These are phyloP conservation scores for Cavia aperea DNA, from an alignment of 2,113 vertebrate genomes.

Conservation along the genomic window DNA sequence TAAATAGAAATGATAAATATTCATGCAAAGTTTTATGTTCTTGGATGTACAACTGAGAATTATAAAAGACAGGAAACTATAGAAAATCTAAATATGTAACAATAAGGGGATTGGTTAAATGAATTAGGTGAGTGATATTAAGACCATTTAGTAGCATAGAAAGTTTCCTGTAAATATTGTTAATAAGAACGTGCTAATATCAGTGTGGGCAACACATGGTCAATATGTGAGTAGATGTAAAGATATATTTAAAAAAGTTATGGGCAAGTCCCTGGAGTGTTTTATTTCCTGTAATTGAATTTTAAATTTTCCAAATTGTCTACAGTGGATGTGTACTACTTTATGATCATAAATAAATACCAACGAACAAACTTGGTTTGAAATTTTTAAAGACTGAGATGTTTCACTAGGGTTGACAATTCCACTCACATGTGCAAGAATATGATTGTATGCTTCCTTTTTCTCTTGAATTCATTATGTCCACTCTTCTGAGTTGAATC, in stretches of 20 bases:
- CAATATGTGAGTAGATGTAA: not conserved
- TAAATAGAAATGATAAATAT: slow-evolving; percentile 13
- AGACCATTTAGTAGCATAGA: not conserved
- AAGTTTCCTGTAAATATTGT: not conserved
- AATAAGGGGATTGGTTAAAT: not conserved
- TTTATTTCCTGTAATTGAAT: not conserved
- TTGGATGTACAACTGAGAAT: not conserved
- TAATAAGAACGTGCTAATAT: not conserved
- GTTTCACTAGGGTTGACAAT: not conserved
- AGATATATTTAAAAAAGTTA: not conserved
- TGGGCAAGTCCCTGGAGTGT: not conserved
- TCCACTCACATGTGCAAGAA: not conserved
- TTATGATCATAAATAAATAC: not conserved
- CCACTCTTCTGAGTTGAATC: not conserved
- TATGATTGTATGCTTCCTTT: not conserved
- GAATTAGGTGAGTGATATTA: not conserved
- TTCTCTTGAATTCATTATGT: not conserved
- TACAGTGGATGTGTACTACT: not conserved
- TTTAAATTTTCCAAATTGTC: slow-evolving; percentile 5
- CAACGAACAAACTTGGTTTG: not conserved
- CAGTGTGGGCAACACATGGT: not conserved
- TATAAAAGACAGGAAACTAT: not conserved
- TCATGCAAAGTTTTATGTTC: not conserved
- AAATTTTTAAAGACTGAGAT: not conserved
- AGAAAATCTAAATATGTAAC: not conserved